These are phyloP conservation scores for Pogonomyrmex barbatus DNA, from an alignment of 1,140 invertebrate species.

Conservation along the genomic window DNA sequence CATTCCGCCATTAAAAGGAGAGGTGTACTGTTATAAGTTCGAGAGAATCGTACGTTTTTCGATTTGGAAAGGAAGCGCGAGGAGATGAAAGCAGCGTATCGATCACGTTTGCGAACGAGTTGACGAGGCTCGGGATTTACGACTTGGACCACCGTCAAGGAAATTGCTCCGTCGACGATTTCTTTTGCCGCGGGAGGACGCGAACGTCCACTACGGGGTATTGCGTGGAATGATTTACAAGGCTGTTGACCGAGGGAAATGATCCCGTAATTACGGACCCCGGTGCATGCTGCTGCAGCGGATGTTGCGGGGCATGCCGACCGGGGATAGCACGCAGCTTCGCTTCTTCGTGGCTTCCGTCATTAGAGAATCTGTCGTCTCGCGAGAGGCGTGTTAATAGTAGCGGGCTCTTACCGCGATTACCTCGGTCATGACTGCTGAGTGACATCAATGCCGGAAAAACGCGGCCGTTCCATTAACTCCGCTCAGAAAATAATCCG, in stretches of 20 bases:
- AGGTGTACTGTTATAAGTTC: neutral
- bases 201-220: conserved; percentile 61
- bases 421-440: conserved; percentile 4
- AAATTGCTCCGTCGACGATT: conserved; percentile 57
- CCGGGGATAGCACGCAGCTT: conserved; percentile 28
- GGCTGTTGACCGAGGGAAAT: conserved; percentile 76
- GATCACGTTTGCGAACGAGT: conserved; percentile 28
- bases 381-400: conserved; percentile 47
- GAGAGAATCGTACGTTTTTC: neutral
- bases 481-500: neutral
- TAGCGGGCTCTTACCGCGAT: conserved; percentile 31
- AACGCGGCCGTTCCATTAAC: neutral
- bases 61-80: neutral
- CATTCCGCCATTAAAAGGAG: neutral
- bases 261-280: conserved; percentile 73
- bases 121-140: conserved; percentile 51
- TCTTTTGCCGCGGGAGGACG: conserved; percentile 63
- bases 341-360: conserved; percentile 60
- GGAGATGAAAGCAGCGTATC: conserved; percentile 17
- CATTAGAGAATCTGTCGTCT: conserved; percentile 62
- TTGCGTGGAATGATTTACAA: conserved; percentile 72
- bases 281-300: conserved; percentile 53
- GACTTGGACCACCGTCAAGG: conserved; percentile 48
- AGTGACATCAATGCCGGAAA: conserved; percentile 37
- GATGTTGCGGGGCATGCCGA: conserved; percentile 67